These are phyloP conservation scores for Trichechus manatus DNA, from an alignment of 2,113 vertebrate species.

Conservation along the genomic window DNA sequence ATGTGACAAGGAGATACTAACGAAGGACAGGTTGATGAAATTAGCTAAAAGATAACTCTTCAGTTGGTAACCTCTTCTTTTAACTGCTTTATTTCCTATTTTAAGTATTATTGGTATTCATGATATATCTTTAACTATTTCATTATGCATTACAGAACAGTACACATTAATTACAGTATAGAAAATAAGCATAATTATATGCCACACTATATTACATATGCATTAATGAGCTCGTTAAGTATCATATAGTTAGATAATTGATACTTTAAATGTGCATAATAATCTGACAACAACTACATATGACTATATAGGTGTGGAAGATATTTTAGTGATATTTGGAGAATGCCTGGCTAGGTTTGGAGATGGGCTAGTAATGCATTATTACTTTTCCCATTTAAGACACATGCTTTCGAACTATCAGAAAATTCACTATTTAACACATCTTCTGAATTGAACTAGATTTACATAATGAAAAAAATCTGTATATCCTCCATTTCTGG, in stretches of 20 bases:
- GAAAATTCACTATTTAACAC: not conserved
- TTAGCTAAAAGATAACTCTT: not conserved
- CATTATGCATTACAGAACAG: not conserved
- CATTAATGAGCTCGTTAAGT: not conserved
- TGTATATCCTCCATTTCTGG: not conserved
- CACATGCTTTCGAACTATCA: not conserved
- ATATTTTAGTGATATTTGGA: not conserved
- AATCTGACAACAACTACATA: not conserved
- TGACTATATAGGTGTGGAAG: not conserved
- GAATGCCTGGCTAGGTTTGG: not conserved
- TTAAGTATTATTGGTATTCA: not conserved
- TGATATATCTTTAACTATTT: not conserved
- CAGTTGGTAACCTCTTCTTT: not conserved
- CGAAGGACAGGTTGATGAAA: not conserved
- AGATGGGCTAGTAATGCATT: not conserved
- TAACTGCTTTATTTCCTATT: not conserved
- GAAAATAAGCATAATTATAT: not conserved
- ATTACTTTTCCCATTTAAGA: not conserved
- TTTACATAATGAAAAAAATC: not conserved
- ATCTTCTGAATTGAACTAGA: not conserved
- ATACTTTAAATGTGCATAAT: not conserved
- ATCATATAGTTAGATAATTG: not conserved
- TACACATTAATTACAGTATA: not conserved
- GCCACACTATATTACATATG: not conserved
- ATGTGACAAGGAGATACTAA: not conserved